Evolutionary conservation across 2,888 invertebrate genomes (phyloP).

Genomic region (Ryuthela nishihirai): DNA sequence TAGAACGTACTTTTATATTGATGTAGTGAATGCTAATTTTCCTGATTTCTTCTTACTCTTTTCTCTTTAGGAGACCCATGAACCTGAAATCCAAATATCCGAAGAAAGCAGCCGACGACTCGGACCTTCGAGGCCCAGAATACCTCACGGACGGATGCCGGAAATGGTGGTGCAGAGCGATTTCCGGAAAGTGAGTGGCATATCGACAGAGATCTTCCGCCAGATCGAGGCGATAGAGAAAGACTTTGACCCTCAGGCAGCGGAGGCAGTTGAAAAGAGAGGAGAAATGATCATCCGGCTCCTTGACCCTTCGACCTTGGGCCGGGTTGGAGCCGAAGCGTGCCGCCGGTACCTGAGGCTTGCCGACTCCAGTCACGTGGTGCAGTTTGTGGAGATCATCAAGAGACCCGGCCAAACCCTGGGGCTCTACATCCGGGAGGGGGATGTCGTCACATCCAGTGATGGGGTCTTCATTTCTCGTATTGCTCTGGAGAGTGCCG

Average conservation of each 20-base stretch:
- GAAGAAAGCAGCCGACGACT: slow-evolving; percentile 2
- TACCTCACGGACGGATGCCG: slow-evolving; percentile 23
- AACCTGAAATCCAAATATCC: background rate
- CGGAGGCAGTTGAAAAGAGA: slow-evolving; percentile 86
- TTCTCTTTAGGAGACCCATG: no score
- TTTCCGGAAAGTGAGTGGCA: slow-evolving; percentile 86
- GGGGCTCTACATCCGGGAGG: slow-evolving; percentile 95
- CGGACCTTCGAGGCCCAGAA: slow-evolving; percentile 13
- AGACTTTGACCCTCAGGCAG: slow-evolving; percentile 89
- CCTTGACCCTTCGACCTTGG: slow-evolving; percentile 80
- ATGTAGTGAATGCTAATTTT: no score
- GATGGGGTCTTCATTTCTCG: slow-evolving; percentile 98
- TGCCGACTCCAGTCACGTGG: slow-evolving; percentile 29
- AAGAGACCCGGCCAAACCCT: slow-evolving; percentile 98
- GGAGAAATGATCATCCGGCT: slow-evolving; percentile 88
- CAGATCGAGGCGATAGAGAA: slow-evolving; percentile 95
- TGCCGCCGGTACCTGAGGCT: slow-evolving; percentile 73
- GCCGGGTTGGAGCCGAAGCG: slow-evolving; percentile 77
- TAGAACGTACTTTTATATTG: no score
- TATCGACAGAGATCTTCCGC: slow-evolving; percentile 92
- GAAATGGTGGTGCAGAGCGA: slow-evolving; percentile 76
- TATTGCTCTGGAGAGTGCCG: slow-evolving; percentile 92
- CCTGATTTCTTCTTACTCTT: no score
- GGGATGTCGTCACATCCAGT: slow-evolving; percentile 89
- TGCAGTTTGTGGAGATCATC: slow-evolving; percentile 86